Base-by-base conservation (phyloP, 2,113 vertebrate genomes). In the Dromas ardeola region DNA sequence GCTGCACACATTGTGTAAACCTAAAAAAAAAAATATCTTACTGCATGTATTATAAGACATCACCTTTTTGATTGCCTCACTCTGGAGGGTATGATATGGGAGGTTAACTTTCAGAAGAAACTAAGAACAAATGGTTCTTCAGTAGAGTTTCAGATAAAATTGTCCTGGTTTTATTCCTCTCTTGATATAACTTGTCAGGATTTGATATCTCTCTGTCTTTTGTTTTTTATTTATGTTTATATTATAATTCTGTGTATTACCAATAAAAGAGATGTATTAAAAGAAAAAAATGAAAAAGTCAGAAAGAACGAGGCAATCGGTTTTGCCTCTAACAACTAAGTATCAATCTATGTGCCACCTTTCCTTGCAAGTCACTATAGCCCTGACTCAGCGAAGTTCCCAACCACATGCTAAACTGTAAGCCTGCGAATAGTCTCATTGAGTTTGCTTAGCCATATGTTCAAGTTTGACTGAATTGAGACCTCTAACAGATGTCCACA, bases 381-480 rank as follows among this genome's bases (percentile, higher is more conserved):
- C 19, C 71, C 76, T 90, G 86, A 93, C 42, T 95, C 86, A 95
- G 67, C 50, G 47, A 95, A 73, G 58, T 53, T 90, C 80, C 50
- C 45, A 83, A 25, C 16, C 49, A 73, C 86, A 69, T 4, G 3
- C 14, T 77, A 56, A 40, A 65, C 58, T 62, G 30, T 80, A 76
- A 81, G 67, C 45, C 67, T 80, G 49, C 8, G 22, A 93, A 81
- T 58, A 88, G 66, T 66, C 42, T 81, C 67, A 62, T 53, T 93
- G 78, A 61, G 34, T 92, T 91, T 70, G 17, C 15, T 85, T 52
- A 5, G 1, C 71, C 86, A 9, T 86, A 72, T 92, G 71, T 79
- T 82, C 71, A 69, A 76, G 52, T 95, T 67, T 76, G 42, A 79
- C 53, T 80, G 40, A 77, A 65, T 42, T 0, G 0, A 81, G 88